A percentile compares a stretch with the other conserved stretches of the same genome.
Evolutionary conservation across 2,113 vertebrate species (phyloP).

Genomic region (Colinus virginianus): DNA sequence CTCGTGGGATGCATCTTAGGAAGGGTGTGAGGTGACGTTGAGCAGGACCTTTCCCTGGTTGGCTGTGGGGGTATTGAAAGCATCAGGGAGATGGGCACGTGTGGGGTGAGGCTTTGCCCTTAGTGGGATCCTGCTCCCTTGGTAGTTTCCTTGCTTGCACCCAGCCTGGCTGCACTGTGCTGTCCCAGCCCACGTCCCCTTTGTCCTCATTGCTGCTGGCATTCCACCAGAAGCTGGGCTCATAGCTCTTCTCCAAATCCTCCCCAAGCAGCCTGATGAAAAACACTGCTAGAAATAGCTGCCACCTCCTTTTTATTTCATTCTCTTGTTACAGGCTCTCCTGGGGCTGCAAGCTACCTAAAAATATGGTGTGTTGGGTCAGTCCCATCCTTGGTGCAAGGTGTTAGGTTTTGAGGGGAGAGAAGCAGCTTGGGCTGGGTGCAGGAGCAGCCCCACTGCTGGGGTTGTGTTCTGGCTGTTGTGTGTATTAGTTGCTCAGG

Average conservation of each 20-base stretch:
- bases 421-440: background rate
- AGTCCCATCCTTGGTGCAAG: background rate
- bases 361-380: slow-evolving; percentile 35
- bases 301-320: slow-evolving; percentile 3
- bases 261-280: slow-evolving; percentile 30
- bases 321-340: slow-evolving; percentile 41
- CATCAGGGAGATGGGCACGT: background rate
- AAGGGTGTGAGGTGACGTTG: background rate
- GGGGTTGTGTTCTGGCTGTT: background rate
- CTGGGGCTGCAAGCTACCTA: background rate
- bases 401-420: background rate
- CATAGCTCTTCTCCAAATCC: background rate
- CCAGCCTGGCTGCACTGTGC: background rate
- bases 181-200: background rate
- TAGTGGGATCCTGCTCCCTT: background rate
- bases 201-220: background rate
- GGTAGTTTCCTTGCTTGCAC: background rate
- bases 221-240: background rate
- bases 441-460: background rate
- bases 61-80: background rate
- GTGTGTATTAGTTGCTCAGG: background rate
- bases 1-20: background rate
- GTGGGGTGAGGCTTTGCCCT: background rate
- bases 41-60: background rate
- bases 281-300: slow-evolving; percentile 58